Percentiles rank a stretch among this genome's conserved stretches.
Evolutionary conservation across 2,113 vertebrate species (phyloP).

Genomic region (Caloenas nicobarica): DNA sequence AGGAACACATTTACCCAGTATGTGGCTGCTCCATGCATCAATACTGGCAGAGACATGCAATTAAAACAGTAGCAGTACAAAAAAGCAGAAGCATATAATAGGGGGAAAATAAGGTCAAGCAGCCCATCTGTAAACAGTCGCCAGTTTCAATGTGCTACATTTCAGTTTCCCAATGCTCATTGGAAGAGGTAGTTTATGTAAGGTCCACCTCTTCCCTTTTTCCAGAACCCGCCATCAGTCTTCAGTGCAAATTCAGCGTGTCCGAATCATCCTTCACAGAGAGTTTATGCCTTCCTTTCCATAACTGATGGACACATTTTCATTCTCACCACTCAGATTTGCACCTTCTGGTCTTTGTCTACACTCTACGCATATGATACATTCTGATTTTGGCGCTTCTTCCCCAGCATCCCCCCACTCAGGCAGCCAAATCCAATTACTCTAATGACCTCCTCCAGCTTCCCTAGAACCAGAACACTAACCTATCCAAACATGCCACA

Average conservation of each 20-base stretch:
- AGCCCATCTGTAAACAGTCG: neutral
- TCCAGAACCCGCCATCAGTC: neutral
- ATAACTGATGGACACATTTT: neutral
- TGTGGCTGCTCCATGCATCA: fast-evolving
- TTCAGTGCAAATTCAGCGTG: neutral
- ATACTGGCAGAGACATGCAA: fast-evolving
- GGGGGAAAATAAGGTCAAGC: neutral
- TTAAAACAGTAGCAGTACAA: neutral
- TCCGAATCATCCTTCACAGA: neutral
- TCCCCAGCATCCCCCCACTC: neutral
- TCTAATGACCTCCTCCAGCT: neutral
- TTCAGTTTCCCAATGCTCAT: neutral
- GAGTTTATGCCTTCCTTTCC: neutral
- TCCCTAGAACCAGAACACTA: neutral
- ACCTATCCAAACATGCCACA: neutral
- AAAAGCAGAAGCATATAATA: neutral
- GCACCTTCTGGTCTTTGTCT: neutral
- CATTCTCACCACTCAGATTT: neutral
- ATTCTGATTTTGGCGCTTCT: neutral
- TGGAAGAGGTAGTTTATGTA: neutral
- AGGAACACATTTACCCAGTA: neutral
- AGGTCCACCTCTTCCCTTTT: neutral
- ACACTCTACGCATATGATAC: neutral
- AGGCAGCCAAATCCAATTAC: neutral
- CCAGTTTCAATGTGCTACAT: neutral